Evolutionary conservation across 2,888 invertebrate genomes (phyloP), one percentile per base, ranked within the genome.

Genomic region (Hybos culiciformis): DNA sequence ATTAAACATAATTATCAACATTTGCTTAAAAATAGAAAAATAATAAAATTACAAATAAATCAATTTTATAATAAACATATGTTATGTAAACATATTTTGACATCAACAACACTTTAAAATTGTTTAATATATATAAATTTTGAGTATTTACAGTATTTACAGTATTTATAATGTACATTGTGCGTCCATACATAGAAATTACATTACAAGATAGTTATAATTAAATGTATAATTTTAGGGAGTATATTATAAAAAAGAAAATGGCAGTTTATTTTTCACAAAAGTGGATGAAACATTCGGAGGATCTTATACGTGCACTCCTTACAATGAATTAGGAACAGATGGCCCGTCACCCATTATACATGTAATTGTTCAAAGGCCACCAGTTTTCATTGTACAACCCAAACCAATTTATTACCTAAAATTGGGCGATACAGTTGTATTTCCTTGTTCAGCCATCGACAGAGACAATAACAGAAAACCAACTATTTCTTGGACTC

Each of bases 291-390:
- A 84, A 59, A 77, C 77, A 7, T 90, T 91, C 64, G 83, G 81
- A 49, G 94, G 93, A 34, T 74, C 78, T 56, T 93, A 93, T 67
- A 81, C 85, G 47, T 94, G 93, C 67, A 90, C 88, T 19, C 92
- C 94, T 37, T 86, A 83, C 69, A 93, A 92, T 65, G 77, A 80
- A 51, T 73, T 91, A 57, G 93, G 92, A 40, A 81, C 85, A 21
- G 83, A 80, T 53, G 87, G 90, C 8, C 76, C 86, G 19, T 91
- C 91, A 42, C 77, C 83, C 24, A 74, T 80, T 39, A 90, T 93
- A 66, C 80, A 80, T 56, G 86, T 87, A 57, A 75, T 83, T 56
- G 86, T 87, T 50, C 80, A 81, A 71, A 78, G 84, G 50, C 87
- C 92, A 29, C 92, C 92, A 18, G 74, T 81, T 54, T 86, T 93